Evolutionary conservation across 2,888 invertebrate species (phyloP), one percentile per base, ranked within the genome.

Genomic region (Lacanobia oleracea): DNA sequence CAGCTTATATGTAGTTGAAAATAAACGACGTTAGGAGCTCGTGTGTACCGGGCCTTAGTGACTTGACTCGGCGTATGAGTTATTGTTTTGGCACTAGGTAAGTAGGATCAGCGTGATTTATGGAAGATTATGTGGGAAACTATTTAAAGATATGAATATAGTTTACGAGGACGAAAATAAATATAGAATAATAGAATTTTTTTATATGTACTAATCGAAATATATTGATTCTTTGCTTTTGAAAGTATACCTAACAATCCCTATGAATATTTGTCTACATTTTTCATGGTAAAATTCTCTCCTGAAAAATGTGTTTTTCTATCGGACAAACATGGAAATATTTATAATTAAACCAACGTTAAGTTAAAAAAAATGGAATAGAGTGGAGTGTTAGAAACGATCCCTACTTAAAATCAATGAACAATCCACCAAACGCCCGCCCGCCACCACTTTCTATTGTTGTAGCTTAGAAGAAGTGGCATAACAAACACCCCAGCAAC

Each of bases 51-150:
- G 64, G 54, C 81, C 61, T 81, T 74, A 79, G 67, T 75, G 70
- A 77, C 56, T 74, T 77, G 81, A 83, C 85, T 76, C 69, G 76
- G 60, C 77, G 77, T 86, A 88, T 93, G 91, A 93, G 83, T 91
- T 91, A 93, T 92, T 90, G 89, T 91, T 88, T 83, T 86, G 83
- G 87, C 85, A 90, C 85, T 92, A 82, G 90, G 91, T 92, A 90
- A 92, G 88, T 88, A 88, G 90, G 89, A 90, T 91, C 84, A 89
- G 86, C 85, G 77, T 91, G 88, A 89, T 88, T 90, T 89, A 88
- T 88, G 74, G 73, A 78, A 67, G 78, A 80, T 81, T 66, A 56
- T 81, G 37, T 59, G 54, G 48, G 70, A 63, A 76, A 61, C 45
- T 67, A 67, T 61, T 79, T 64, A 77, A 50, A 60, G 59, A 68